Conservation (phyloP, 2,797 vertebrate species). For the Sebastiscus albofasciatus region DNA sequence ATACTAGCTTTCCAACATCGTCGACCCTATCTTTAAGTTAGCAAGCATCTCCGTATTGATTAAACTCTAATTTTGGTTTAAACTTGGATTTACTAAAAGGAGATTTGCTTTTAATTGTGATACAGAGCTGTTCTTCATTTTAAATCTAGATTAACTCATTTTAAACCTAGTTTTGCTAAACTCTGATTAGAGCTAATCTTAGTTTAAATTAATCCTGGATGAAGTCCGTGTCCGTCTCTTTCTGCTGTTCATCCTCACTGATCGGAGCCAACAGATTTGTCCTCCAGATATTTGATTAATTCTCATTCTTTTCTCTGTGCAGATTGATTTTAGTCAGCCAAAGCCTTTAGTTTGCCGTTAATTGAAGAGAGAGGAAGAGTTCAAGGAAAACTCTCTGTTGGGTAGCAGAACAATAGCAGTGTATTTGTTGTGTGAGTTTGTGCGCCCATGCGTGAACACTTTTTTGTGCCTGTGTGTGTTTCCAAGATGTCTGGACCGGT, state of each 20-base stretch:
- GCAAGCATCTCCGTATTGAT: too few species aligned
- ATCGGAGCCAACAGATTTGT: background rate
- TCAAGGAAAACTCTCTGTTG: constrained; percentile 35
- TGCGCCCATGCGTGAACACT: background rate
- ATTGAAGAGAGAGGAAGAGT: constrained; percentile 14
- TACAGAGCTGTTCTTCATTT: too few species aligned
- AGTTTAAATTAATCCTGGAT: background rate
- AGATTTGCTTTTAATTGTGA: too few species aligned
- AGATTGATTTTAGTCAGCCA: constrained; percentile 28
- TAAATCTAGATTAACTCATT: too few species aligned
- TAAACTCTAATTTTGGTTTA: too few species aligned
- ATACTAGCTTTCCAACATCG: too few species aligned
- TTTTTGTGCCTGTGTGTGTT: constrained; percentile 26
- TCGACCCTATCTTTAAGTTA: too few species aligned
- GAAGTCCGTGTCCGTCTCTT: background rate
- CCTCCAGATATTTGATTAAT: background rate
- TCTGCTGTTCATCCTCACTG: background rate
- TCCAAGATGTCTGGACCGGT: constrained; percentile 28
- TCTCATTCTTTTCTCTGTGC: background rate
- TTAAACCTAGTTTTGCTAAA: too few species aligned
- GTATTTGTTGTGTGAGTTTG: background rate
- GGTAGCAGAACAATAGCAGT: constrained; percentile 17
- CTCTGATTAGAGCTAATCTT: background rate
- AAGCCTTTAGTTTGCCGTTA: constrained; percentile 13
- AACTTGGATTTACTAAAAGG: too few species aligned